Evolutionary conservation across 1,140 invertebrate species (phyloP).

Genomic region (Cydia strobilella): DNA sequence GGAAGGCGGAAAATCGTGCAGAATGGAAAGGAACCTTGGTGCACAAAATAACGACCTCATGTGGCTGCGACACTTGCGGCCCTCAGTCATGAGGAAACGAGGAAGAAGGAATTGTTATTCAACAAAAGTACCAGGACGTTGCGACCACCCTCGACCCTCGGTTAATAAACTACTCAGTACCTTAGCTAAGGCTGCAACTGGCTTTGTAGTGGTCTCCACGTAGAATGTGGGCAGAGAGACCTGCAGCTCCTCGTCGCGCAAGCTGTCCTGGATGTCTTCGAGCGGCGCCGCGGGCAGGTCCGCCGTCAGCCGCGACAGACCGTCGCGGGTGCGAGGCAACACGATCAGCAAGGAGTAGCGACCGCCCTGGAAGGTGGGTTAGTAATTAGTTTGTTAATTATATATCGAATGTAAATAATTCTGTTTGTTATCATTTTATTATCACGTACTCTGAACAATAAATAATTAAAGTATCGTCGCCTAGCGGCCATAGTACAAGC

Average conservation of each 20-base stretch:
- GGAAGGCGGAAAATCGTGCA: no score
- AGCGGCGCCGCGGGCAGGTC: slow-evolving; percentile 72
- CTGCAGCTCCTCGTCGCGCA: slow-evolving; percentile 64
- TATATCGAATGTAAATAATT: neutral
- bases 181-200: slow-evolving; percentile 76
- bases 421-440: neutral
- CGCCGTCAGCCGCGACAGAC: slow-evolving; percentile 71
- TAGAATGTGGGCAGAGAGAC: slow-evolving; percentile 74
- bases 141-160: neutral
- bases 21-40: no score
- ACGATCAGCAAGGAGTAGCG: slow-evolving; percentile 81
- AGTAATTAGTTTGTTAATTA: neutral
- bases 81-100: no score
- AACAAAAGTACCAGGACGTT: no score
- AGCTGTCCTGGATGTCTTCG: slow-evolving; percentile 64
- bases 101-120: no score
- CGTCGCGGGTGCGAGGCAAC: slow-evolving; percentile 79
- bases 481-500: no score
- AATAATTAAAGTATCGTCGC: no score
- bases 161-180: slow-evolving; percentile 48
- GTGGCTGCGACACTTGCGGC: no score
- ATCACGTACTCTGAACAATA: neutral
- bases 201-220: slow-evolving; percentile 77
- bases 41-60: no score
- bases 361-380: slow-evolving; percentile 69